Conservation (phyloP, 2,113 vertebrate species). For the Eulacestoma nigropectus region DNA sequence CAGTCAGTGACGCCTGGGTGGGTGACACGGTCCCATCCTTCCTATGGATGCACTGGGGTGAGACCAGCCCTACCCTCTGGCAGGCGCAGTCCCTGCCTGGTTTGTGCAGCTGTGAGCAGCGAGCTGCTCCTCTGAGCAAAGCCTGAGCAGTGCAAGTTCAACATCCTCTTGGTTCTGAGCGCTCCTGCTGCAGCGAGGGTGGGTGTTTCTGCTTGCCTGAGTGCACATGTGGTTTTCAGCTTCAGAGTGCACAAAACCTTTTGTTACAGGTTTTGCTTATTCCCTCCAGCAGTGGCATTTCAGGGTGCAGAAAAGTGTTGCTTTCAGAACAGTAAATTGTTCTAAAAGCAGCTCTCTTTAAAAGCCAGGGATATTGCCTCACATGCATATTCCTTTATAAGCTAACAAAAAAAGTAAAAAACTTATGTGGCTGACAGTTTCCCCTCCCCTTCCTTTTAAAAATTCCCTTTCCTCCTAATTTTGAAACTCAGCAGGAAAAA, state of each 20-base stretch:
- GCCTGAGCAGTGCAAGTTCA: not conserved
- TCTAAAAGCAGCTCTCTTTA: not conserved
- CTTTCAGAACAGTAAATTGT: not conserved
- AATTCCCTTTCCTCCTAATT: constrained; percentile 26
- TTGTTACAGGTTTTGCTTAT: not conserved
- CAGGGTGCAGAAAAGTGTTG: not conserved
- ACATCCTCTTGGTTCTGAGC: not conserved
- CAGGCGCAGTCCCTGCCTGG: not conserved
- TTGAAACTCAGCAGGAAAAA: constrained; percentile 39
- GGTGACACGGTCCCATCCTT: not conserved
- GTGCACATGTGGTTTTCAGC: constrained; percentile 11
- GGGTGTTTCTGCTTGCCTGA: not conserved
- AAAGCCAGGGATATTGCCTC: not conserved
- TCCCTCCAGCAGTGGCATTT: not conserved
- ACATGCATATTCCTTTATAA: not conserved
- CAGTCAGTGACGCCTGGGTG: rapidly evolving
- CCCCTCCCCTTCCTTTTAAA: not conserved
- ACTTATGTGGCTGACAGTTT: not conserved
- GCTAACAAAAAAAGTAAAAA: not conserved
- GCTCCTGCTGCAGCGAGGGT: not conserved
- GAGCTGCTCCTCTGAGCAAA: not conserved
- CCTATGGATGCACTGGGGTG: rapidly evolving
- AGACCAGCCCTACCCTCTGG: not conserved
- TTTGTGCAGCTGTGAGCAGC: not conserved
- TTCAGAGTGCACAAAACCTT: not conserved